Evolutionary conservation across 2,888 invertebrate species (phyloP).

Genomic region (Melieria omissa): DNA sequence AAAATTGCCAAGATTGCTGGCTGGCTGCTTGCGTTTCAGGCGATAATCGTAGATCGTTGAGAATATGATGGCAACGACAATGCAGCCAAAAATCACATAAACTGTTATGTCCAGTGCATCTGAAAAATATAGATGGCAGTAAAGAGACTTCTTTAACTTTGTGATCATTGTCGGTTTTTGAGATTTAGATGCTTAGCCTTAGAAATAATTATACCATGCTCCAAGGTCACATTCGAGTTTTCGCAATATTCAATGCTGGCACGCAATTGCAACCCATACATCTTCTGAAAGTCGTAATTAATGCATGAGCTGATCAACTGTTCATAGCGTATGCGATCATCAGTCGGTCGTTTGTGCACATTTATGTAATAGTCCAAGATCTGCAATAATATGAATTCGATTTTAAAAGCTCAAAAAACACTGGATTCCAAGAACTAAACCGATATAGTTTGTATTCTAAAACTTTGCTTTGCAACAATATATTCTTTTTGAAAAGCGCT

Average conservation of each 20-base stretch:
- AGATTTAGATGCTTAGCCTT: background rate
- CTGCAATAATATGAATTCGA: conserved; percentile 37
- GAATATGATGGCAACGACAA: conserved; percentile 34
- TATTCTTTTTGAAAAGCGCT: no score
- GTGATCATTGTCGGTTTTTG: background rate
- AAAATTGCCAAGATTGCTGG: conserved; percentile 36
- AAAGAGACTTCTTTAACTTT: background rate
- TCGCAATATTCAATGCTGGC: conserved; percentile 60
- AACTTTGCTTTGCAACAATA: no score
- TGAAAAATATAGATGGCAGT: conserved; percentile 24
- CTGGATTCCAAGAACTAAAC: no score
- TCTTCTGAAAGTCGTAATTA: conserved; percentile 50
- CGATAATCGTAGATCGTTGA: conserved; percentile 47
- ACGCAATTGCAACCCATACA: conserved; percentile 48
- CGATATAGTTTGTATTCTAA: no score
- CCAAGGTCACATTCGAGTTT: conserved; percentile 37
- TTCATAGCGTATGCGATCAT: conserved; percentile 51
- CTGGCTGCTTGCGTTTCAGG: conserved; percentile 44
- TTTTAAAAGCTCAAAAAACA: no score
- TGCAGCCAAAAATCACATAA: conserved; percentile 43
- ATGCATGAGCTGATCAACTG: conserved; percentile 55
- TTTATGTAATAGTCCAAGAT: conserved; percentile 50
- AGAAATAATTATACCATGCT: conserved; percentile 15
- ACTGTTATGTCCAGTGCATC: conserved; percentile 49
- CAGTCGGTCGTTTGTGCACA: conserved; percentile 50